Base-by-base conservation (phyloP, 2,113 vertebrate genomes). In the Cheilinus undulatus region DNA sequence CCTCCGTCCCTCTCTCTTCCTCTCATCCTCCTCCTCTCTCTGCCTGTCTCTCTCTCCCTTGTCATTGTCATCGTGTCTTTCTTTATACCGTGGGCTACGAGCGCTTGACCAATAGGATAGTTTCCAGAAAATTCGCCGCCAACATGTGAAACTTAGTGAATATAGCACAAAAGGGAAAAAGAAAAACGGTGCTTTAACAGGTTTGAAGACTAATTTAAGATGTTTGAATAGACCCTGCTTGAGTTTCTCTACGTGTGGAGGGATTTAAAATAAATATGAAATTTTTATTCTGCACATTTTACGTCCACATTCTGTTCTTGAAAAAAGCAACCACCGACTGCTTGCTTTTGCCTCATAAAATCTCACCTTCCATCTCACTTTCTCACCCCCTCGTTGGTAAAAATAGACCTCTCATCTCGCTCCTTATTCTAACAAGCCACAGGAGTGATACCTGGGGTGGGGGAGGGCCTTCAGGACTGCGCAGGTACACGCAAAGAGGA, bases 11-110 rank as follows among this genome's bases (percentile, higher is more conserved):
- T 83, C 50, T 83, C 90, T 7, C 70, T 85, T 15, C 84, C 89
- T 4, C 61, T 93, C 10, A 23, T 92, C 17, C 84, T 92, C 72
- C 79, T 93, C 64, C 86, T 94, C 59, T 59, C 85, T 20, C 82
- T 94, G 40, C 91, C 90, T 4, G 78, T 94, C 57, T 92, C 90
- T n/a, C 56, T 94, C 66, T 89, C 88, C 52, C 67, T 92, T 45
- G 23, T 92, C 63, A 79, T 94, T 10, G 27, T 93, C 0, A 88
- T 94, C 8, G 73, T 92, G 42, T 90, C 88, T 26, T 90, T 91
- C 73, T 62, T 94, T 42, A 58, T 90, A 13, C 89, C 90, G 0
- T 82, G 87, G 73, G 73, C 87, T 19, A 19, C 40, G 62, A 81
- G 84, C 3, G 78, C 82, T 54, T 93, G 89, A 94, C 42, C 22